These are phyloP conservation scores for Diuraphis noxia DNA, from an alignment of 1,140 invertebrate species.

Conservation along the genomic window DNA sequence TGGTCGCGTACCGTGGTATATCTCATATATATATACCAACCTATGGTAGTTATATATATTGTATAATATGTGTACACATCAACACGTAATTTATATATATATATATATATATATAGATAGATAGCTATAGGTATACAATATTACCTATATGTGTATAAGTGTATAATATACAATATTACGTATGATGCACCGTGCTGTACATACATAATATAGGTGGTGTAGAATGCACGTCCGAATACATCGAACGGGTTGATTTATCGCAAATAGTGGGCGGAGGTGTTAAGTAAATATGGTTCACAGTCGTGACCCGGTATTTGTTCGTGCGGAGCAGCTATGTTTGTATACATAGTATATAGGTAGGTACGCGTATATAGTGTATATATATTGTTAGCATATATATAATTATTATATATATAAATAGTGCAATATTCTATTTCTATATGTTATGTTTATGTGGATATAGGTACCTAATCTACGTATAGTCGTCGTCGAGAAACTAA, in stretches of 20 bases:
- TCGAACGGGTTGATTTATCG: conserved; percentile 42
- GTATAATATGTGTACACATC: neutral
- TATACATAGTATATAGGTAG: too few relatives aligned
- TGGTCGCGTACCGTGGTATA: neutral
- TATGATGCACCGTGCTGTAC: neutral
- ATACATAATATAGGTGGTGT: neutral
- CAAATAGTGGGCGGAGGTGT: conserved; percentile 39
- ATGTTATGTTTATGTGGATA: too few relatives aligned
- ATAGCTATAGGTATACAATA: neutral
- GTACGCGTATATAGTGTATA: too few relatives aligned
- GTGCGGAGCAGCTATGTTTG: neutral
- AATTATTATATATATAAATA: too few relatives aligned
- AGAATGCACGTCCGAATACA: conserved; percentile 27
- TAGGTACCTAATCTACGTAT: too few relatives aligned
- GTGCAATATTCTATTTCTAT: too few relatives aligned
- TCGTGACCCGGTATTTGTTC: conserved; percentile 44
- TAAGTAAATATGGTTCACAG: conserved; percentile 48
- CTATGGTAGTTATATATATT: neutral
- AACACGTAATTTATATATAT: neutral
- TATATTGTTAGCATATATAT: neutral
- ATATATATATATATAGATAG: neutral
- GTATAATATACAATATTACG: conserved; percentile 13
- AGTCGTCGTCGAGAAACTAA: too few relatives aligned
- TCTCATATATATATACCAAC: neutral
- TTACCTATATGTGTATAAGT: neutral